phyloP scores from a whole-genome alignment of 1,140 invertebrate genomes.

The Lordiphosa clarofinis region DNA sequence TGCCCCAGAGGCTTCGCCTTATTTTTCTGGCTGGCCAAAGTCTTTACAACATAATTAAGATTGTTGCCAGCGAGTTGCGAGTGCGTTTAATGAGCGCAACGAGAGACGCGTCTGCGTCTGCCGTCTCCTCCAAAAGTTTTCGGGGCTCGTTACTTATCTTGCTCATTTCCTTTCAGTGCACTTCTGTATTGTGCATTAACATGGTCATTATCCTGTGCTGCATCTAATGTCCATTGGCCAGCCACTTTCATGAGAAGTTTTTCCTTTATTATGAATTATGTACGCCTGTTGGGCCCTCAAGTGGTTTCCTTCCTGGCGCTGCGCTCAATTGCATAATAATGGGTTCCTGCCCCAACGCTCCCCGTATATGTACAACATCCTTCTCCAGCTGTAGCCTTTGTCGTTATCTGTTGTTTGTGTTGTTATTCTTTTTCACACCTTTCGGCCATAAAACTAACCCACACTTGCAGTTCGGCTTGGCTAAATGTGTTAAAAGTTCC shows the following conservation, averaged over 20 bases:
- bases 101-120: not conserved
- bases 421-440: constrained; percentile 47
- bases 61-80: constrained; percentile 61
- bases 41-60: constrained; percentile 74
- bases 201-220: constrained; percentile 69
- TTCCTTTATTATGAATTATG: constrained; percentile 58
- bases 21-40: constrained; percentile 29
- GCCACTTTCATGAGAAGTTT: constrained; percentile 14
- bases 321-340: constrained; percentile 65
- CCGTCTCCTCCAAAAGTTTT: constrained; percentile 37
- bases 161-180: constrained; percentile 77
- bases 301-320: constrained; percentile 43
- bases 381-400: not conserved
- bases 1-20: constrained; percentile 5
- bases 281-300: constrained; percentile 31
- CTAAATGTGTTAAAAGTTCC: constrained; percentile 69
- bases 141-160: constrained; percentile 70
- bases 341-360: constrained; percentile 28
- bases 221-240: constrained; percentile 48
- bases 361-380: constrained; percentile 3
- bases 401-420: constrained; percentile 24
- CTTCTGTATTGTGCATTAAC: constrained; percentile 74
- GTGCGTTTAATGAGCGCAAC: constrained; percentile 65
- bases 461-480: constrained; percentile 33
- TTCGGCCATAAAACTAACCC: constrained; percentile 34